These are phyloP conservation scores for Gonioctena quinquepunctata DNA, from an alignment of 1,140 invertebrate species.

Conservation along the genomic window DNA sequence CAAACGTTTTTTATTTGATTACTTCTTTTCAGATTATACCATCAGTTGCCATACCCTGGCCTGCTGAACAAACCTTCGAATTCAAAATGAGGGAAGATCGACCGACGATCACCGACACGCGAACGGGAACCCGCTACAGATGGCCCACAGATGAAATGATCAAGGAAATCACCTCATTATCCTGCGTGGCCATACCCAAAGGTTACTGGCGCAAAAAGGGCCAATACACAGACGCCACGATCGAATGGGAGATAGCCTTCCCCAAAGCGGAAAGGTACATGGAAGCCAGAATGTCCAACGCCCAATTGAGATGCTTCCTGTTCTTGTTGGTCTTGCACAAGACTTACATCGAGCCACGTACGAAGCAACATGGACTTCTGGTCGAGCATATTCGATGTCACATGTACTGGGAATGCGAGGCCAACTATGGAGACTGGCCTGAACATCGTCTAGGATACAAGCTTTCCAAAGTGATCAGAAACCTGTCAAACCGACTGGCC, in stretches of 20 bases:
- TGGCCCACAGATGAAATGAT: slow-evolving; percentile 72
- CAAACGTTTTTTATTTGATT: too few relatives aligned
- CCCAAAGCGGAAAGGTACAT: slow-evolving; percentile 73
- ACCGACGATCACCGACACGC: slow-evolving; percentile 38
- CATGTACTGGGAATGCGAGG: slow-evolving; percentile 79
- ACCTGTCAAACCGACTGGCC: slow-evolving; percentile 58
- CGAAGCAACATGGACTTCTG: slow-evolving; percentile 62
- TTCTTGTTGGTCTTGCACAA: slow-evolving; percentile 68
- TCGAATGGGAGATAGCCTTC: slow-evolving; percentile 77
- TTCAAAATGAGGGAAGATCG: slow-evolving; percentile 39
- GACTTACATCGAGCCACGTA: slow-evolving; percentile 66
- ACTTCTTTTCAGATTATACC: slow-evolving; percentile 42
- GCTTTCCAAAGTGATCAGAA: slow-evolving; percentile 64
- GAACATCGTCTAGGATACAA: slow-evolving; percentile 70
- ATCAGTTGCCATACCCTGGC: slow-evolving; percentile 43
- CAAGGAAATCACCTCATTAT: slow-evolving; percentile 66
- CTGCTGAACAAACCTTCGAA: slow-evolving; percentile 35
- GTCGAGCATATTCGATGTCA: slow-evolving; percentile 72
- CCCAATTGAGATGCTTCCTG: slow-evolving; percentile 70
- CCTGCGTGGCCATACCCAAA: slow-evolving; percentile 70
- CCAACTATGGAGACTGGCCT: slow-evolving; percentile 68
- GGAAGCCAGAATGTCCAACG: slow-evolving; percentile 69
- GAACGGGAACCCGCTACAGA: slow-evolving; percentile 54
- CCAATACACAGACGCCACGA: slow-evolving; percentile 60
- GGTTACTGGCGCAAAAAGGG: slow-evolving; percentile 65